Base-by-base conservation (phyloP, 2,113 vertebrate species). In the Colinus virginianus region DNA sequence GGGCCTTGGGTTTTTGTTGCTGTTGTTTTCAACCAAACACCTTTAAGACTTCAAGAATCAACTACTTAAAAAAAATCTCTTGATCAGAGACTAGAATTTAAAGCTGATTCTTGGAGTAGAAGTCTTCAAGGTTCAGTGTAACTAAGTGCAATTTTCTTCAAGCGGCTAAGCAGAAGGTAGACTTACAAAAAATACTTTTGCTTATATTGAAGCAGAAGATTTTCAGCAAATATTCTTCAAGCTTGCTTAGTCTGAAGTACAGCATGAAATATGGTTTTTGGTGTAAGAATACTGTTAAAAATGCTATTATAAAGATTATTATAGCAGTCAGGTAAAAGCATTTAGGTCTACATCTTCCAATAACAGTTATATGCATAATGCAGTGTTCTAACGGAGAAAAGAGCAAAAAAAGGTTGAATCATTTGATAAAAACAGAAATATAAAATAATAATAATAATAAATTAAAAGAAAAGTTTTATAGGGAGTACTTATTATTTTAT, bases 91-190 rank as follows among this genome's bases (percentile, higher is more conserved):
- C 19, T 75, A 71, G 25, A 90, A 75, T 80, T 90, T 93, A 51
- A 88, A 78, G 28, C 11, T 88, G 49, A 7, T 11, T 67, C 7
- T 86, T 38, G 49, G 49, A 83, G 12, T 30, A 40, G 12, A 9
- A 13, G 13, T 79, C 36, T 79, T 80, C 68, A 74, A 91, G 42
- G 36, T 84, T 90, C 88, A 75, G 6, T 78, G 32, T 4, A 88
- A 90, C 36, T 32, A 83, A 38, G 79, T 88, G 59, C 19, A 92
- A 86, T 88, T 86, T 94, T 83, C 46, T 80, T 88, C 77, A 90
- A 61, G 77, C 88, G 55, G 79, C 28, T 86, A 75, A 92, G 61
- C 77, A 93, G 83, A 94, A 94, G 25, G 77, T 80, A 80, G 51
- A 74, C 80, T 90, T 90, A 59, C 88, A 49, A 12, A 92, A 90